These are phyloP conservation scores for Latheticus oryzae DNA, from an alignment of 2,888 invertebrate genomes.

Conservation along the genomic window DNA sequence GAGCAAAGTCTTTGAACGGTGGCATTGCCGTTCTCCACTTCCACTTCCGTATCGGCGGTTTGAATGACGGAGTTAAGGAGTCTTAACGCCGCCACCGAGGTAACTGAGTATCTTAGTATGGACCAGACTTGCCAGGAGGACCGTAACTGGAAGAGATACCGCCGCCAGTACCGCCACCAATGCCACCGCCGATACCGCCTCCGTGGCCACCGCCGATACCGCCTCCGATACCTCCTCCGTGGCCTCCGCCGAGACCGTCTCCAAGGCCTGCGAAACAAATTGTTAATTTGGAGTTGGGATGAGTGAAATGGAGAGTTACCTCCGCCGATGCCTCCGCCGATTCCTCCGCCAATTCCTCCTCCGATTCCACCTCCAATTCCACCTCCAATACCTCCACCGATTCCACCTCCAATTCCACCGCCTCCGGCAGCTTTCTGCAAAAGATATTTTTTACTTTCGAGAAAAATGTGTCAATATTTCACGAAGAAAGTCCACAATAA, in stretches of 20 bases:
- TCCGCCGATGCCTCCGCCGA: conserved; percentile 42
- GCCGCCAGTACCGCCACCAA: conserved; percentile 54
- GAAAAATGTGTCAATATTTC: conserved; percentile 22
- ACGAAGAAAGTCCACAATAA: conserved; percentile 28
- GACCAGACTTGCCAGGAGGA: conserved; percentile 65
- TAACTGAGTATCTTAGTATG: conserved; percentile 59
- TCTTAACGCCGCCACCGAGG: conserved; percentile 40
- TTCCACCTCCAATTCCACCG: conserved; percentile 43
- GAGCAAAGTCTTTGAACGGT: conserved; percentile 39
- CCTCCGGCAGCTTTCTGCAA: conserved; percentile 46
- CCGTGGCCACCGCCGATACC: conserved; percentile 49
- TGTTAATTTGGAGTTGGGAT: too few relatives aligned
- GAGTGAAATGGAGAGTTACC: too few relatives aligned
- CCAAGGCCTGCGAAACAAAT: conserved; percentile 62
- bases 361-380: conserved; percentile 41
- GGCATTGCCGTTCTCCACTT: conserved; percentile 15
- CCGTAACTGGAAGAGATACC: conserved; percentile 64
- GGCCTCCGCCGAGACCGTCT: conserved; percentile 60
- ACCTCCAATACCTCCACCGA: conserved; percentile 42
- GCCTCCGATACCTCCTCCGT: conserved; percentile 53
- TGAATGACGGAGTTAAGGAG: background rate
- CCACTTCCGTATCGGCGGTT: conserved; percentile 24
- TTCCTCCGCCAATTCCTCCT: conserved; percentile 44
- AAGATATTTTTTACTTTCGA: conserved; percentile 25
- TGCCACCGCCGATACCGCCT: conserved; percentile 56